Conservation (phyloP, 2,797 vertebrate species). For the Accipiter fasciatus region DNA sequence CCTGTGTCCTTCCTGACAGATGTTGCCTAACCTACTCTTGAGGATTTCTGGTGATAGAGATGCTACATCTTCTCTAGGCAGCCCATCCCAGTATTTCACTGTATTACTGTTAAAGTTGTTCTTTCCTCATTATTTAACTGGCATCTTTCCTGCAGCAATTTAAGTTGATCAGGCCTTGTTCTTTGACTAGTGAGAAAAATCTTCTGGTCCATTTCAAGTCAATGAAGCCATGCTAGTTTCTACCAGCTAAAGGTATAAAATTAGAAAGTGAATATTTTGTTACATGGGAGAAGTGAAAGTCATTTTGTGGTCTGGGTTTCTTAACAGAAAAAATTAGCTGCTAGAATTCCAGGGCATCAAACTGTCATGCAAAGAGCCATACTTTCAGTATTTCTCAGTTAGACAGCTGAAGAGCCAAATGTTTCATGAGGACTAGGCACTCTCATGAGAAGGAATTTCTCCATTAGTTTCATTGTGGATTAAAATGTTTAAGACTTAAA, state of each 20-base stretch:
- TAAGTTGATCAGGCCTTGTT: neutral
- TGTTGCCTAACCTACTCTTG: neutral
- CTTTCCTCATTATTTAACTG: neutral
- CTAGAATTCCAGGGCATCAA: neutral
- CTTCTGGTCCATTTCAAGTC: neutral
- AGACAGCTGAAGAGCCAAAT: neutral
- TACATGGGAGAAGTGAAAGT: neutral
- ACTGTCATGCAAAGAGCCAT: neutral
- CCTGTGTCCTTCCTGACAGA: neutral
- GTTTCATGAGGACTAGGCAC: neutral
- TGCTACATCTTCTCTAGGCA: neutral
- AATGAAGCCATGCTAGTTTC: neutral
- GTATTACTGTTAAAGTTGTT: neutral
- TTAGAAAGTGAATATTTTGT: neutral
- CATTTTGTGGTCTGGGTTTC: neutral
- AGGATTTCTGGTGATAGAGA: neutral
- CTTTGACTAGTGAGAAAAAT: neutral
- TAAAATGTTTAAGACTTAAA: conserved; percentile 5
- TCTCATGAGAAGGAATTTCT: neutral
- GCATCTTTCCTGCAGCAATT: neutral
- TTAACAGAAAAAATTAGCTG: neutral
- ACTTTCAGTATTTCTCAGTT: neutral
- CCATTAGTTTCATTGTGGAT: neutral
- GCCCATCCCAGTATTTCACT: neutral
- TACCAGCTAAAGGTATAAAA: neutral